phyloP scores from a whole-genome alignment of 2,797 vertebrate species.

The Muscicapa comitata region DNA sequence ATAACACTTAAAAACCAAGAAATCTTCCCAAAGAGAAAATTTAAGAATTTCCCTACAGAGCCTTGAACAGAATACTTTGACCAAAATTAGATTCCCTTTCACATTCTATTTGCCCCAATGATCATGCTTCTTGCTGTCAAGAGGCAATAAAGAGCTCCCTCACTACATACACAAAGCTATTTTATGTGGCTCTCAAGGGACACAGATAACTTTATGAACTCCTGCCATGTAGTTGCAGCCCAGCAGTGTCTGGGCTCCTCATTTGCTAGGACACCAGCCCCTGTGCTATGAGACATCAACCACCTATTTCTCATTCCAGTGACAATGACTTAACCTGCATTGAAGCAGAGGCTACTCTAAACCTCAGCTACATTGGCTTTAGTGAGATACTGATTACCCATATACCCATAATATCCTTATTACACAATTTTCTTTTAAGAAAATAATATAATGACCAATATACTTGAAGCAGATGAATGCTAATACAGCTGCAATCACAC shows the following conservation, averaged over 20 bases:
- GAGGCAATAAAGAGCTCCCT: not conserved
- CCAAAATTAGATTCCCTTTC: not conserved
- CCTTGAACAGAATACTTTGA: not conserved
- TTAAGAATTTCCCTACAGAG: not conserved
- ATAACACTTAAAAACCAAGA: not conserved
- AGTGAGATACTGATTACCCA: not conserved
- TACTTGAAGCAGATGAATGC: not conserved
- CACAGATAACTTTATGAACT: not conserved
- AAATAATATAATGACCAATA: not conserved
- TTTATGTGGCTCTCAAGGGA: not conserved
- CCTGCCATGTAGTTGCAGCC: not conserved
- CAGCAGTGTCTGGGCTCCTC: not conserved
- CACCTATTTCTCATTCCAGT: not conserved
- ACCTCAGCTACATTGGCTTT: not conserved
- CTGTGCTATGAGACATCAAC: not conserved
- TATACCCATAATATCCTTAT: not conserved
- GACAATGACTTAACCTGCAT: not conserved
- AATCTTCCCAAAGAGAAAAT: not conserved
- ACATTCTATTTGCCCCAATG: not conserved
- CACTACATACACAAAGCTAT: not conserved
- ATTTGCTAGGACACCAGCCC: not conserved
- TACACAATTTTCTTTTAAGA: not conserved
- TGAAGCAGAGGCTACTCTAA: not conserved
- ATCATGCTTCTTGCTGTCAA: not conserved
- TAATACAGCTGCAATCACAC: not conserved